A percentile compares a stretch with the other conserved stretches of the same genome.
Evolutionary conservation across 2,797 vertebrate species (phyloP).

Genomic region (Sylvilagus floridanus): DNA sequence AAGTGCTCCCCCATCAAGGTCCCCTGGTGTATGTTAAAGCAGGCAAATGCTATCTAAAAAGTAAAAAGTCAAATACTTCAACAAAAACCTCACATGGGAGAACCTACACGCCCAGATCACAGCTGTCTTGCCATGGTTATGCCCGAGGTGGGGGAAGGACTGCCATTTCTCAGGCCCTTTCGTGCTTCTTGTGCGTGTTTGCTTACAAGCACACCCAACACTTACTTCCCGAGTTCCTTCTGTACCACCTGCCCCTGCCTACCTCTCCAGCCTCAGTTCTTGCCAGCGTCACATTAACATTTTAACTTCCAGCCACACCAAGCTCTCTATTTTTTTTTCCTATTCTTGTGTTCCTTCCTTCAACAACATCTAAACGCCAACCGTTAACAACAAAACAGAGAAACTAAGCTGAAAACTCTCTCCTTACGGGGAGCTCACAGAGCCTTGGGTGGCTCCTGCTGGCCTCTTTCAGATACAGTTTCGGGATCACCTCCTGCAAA

Average conservation of each 20-base stretch:
- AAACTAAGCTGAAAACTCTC: conserved; percentile 16
- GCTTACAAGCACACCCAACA: neutral
- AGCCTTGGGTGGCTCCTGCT: neutral
- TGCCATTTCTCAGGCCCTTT: neutral
- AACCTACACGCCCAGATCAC: neutral
- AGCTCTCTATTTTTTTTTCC: neutral
- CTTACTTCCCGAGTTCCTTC: neutral
- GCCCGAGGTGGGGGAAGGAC: neutral
- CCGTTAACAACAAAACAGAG: conserved; percentile 21
- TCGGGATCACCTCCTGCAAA: neutral
- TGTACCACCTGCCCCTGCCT: neutral
- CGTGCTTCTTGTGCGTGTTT: neutral
- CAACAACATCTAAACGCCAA: neutral
- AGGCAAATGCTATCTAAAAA: neutral
- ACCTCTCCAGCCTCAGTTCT: conserved; percentile 3
- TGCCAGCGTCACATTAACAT: neutral
- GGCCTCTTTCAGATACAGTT: neutral
- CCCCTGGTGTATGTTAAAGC: neutral
- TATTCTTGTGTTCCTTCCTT: neutral
- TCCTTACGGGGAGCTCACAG: neutral
- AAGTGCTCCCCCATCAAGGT: too few species aligned
- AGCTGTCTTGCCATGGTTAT: neutral
- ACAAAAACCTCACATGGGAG: neutral
- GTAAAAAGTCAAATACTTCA: conserved; percentile 32
- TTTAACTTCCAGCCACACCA: neutral